phyloP scores from a whole-genome alignment of 2,797 vertebrate species.

The Triplophysa bombifrons region DNA sequence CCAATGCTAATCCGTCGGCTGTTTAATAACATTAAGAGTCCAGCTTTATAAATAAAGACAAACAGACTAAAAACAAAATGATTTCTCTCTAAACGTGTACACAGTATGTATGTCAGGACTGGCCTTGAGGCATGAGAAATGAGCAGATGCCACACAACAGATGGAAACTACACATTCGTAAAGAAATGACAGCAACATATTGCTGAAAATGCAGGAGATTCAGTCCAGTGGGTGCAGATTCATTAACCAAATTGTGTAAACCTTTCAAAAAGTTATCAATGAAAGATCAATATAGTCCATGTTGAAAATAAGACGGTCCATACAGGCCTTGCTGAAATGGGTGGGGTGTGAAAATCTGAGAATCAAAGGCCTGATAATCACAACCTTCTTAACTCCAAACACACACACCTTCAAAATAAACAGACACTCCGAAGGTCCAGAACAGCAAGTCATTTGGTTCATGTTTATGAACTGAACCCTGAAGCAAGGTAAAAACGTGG shows the following conservation, averaged over 20 bases:
- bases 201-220: background rate
- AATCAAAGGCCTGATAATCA: slow-evolving; percentile 9
- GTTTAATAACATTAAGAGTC: background rate
- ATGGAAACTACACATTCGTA: slow-evolving; percentile 44
- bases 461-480: slow-evolving; percentile 7
- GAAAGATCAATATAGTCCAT: background rate
- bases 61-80: background rate
- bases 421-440: slow-evolving; percentile 7
- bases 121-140: slow-evolving; percentile 31
- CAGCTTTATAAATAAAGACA: slow-evolving; percentile 1
- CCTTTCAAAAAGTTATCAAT: background rate
- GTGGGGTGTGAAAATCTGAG: slow-evolving; percentile 6
- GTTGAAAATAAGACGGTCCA: background rate
- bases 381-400: slow-evolving; percentile 30
- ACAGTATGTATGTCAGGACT: slow-evolving; percentile 34
- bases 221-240: background rate
- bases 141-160: slow-evolving; percentile 58
- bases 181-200: slow-evolving; percentile 20
- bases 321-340: background rate
- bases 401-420: slow-evolving; percentile 52
- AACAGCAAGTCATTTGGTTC: slow-evolving; percentile 2
- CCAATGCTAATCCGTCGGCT: too few species aligned
- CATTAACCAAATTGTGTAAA: background rate
- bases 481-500: background rate
- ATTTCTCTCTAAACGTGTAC: background rate